phyloP scores from a whole-genome alignment of 2,888 invertebrate genomes.

The Troglohyphantes excavatus region DNA sequence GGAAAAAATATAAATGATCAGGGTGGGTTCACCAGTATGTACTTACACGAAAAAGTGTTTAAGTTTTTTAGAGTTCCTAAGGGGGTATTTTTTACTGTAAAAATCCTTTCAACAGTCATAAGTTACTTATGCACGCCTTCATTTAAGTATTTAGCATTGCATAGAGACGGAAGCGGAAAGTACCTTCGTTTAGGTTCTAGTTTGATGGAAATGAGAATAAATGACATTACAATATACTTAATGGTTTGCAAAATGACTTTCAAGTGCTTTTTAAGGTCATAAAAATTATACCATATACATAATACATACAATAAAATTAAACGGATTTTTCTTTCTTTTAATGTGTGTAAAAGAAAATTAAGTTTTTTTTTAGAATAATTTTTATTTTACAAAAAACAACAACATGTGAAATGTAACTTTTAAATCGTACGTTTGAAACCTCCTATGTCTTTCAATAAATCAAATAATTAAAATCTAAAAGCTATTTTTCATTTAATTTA shows the following conservation, averaged over 20 bases:
- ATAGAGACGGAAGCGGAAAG: neutral
- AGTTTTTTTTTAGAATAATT: too few relatives aligned
- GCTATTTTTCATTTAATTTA: too few relatives aligned
- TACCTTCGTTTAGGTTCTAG: neutral
- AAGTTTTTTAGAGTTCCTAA: slow-evolving; percentile 36
- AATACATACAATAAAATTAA: too few relatives aligned
- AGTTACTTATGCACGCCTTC: slow-evolving; percentile 34
- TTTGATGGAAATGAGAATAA: neutral
- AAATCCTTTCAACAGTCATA: slow-evolving; percentile 29
- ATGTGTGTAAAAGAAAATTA: too few relatives aligned
- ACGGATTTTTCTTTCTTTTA: too few relatives aligned
- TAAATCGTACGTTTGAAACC: too few relatives aligned
- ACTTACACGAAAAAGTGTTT: slow-evolving; percentile 54
- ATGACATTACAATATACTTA: slow-evolving; percentile 7
- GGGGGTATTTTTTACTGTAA: slow-evolving; percentile 42
- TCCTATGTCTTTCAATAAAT: too few relatives aligned
- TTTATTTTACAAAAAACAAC: too few relatives aligned
- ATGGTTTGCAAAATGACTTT: neutral
- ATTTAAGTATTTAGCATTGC: slow-evolving; percentile 26
- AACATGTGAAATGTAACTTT: too few relatives aligned
- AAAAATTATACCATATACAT: neutral
- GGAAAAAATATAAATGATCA: slow-evolving; percentile 47
- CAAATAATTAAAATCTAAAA: too few relatives aligned
- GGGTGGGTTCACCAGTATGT: slow-evolving; percentile 57
- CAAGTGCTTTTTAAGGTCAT: neutral